Base-by-base conservation (phyloP, 2,797 vertebrate species). In the Parambassis ranga region DNA sequence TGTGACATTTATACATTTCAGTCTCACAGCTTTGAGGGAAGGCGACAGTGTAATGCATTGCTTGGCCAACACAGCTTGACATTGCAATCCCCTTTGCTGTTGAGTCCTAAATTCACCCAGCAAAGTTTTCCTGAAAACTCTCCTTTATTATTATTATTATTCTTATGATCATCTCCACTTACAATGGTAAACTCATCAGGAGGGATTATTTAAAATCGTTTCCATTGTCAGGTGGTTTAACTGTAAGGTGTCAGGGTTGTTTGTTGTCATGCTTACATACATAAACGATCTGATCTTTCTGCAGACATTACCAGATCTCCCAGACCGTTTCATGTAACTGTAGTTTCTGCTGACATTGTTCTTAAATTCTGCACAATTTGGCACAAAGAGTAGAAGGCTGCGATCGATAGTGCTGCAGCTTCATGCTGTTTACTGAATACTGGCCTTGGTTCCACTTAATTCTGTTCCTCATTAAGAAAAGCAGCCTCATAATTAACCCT, bases 1-100 rank as follows among this genome's bases (percentile, higher is more conserved):
- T 66, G 60, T 79, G 83, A 79, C 86, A 81, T 88, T 81, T 85
- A 77, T 86, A 81, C 79, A 72, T 87, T 87, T 88, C 70, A 82
- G 62, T 82, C 71, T 69, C 44, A 13, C n/a, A 6, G 81, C 83
- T 83, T 76, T 79, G 77, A 78, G 53, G 65, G 50, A 75, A 81
- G 71, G 46, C 18, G 74, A 78, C 77, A 82, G 58, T 68, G 62
- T 81, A 87, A 87, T 65, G 61, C 69, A 86, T 85, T 67, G 75
- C 71, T 72, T 67, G 71, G 75, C 77, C 69, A 63, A 86, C 63
- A 46, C 72, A 52, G 68, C 66, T 81, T 79, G 84, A 87, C 77
- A 86, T 84, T 84, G 82, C 79, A 85, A 82, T 87, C 84, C 75
- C 76, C 79, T 80, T 60, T 65, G 60, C 74, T 9, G 33, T 67